phyloP scores from a whole-genome alignment of 2,113 vertebrate genomes.

The Mesitornis unicolor region DNA sequence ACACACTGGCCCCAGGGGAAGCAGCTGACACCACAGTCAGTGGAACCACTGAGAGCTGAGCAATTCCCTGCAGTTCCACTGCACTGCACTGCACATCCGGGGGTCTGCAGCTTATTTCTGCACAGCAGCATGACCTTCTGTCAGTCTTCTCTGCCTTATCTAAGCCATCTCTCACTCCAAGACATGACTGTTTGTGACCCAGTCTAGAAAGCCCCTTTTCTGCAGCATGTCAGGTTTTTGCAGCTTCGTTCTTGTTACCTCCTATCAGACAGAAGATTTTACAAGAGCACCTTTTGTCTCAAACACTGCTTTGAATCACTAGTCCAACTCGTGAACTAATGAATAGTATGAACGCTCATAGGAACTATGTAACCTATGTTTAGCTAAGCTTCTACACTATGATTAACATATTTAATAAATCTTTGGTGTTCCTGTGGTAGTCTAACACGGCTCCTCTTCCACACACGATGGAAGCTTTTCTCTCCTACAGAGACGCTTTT shows the following conservation, averaged over 20 bases:
- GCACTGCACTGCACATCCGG: neutral
- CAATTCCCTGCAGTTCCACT: neutral
- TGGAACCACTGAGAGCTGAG: neutral
- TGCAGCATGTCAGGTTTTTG: neutral
- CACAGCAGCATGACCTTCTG: neutral
- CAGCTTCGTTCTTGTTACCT: neutral
- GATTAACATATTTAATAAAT: neutral
- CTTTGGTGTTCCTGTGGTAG: neutral
- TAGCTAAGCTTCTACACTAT: neutral
- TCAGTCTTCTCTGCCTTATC: neutral
- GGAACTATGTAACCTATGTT: neutral
- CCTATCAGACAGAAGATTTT: neutral
- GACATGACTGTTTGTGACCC: neutral
- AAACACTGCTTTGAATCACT: neutral
- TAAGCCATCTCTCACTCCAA: neutral
- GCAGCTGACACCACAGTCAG: neutral
- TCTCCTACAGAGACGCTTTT: neutral
- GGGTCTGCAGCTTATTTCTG: neutral
- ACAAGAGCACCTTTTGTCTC: neutral
- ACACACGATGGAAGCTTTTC: neutral
- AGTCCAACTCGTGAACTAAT: neutral
- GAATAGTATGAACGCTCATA: neutral
- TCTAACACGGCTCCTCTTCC: neutral
- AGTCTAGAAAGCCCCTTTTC: neutral
- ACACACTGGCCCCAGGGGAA: neutral